Evolutionary conservation across 2,888 invertebrate species (phyloP), one percentile per base, ranked within the genome.

Genomic region (Pandemis corylana): DNA sequence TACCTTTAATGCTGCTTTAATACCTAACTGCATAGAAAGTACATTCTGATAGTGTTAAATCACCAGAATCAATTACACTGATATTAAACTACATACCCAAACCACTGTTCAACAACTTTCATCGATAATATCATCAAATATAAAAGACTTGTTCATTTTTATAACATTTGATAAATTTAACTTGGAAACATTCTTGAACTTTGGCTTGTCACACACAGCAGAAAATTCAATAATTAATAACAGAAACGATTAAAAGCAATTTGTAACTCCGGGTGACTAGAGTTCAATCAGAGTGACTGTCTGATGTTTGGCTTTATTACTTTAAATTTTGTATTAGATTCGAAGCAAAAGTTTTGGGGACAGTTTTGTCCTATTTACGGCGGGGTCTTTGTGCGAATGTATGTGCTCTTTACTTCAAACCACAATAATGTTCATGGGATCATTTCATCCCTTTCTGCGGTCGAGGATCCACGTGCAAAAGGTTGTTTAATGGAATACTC

Each of bases 361-460:
- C 73, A 71, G 67, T 36, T 78, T 73, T 59, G 20, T 72, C 63
- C 62, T 65, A 72, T 72, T 74, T 73, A 66, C 67, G 9, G 51
- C 28, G n/a, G 46, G 68, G 64, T 49, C 78, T 79, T 84, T 79
- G 80, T 59, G 15, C 36, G 12, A 67, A 67, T 53, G 75, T 74
- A 81, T 78, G 70, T 81, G 79, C 83, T 83, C 83, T 85, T 84
- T 83, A 78, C 79, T 78, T 71, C 59, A 79, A 80, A 85, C 89
- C 89, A 82, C 87, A 85, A 82, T 82, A 83, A 86, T 84, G 87
- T 80, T 72, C 67, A 80, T 80, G 77, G 82, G 81, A 81, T 82
- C 84, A 83, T 84, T 85, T 81, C 80, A 72, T 81, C 80, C 85
- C 83, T 83, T 84, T 83, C 76, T 87, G 89, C 80, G 88, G 89